These are phyloP conservation scores for Patella depressa DNA, from an alignment of 2,888 invertebrate genomes.

Conservation along the genomic window DNA sequence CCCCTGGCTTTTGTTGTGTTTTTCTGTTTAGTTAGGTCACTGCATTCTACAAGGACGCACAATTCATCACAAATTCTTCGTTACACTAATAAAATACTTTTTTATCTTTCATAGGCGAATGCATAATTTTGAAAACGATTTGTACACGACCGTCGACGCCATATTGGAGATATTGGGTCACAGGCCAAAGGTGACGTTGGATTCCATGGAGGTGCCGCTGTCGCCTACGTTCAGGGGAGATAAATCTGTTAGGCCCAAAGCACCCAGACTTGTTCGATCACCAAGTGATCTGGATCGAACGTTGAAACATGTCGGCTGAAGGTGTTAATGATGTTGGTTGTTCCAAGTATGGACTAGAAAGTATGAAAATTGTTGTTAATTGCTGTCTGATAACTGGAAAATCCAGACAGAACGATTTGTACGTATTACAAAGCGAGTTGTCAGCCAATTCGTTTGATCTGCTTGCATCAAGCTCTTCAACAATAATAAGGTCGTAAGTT, in stretches of 20 bases:
- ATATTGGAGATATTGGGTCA: conserved; percentile 67
- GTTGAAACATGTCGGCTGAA: conserved; percentile 42
- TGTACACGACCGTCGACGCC: conserved; percentile 67
- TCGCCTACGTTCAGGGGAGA: conserved; percentile 19
- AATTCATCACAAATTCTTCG: no score
- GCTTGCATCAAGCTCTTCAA: no score
- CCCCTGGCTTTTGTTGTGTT: no score
- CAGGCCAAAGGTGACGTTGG: conserved; percentile 52
- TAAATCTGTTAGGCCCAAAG: conserved; percentile 35
- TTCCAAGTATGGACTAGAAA: neutral
- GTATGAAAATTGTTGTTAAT: no score
- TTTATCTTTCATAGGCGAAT: conserved; percentile 57
- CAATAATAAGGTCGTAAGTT: no score
- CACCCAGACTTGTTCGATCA: conserved; percentile 48
- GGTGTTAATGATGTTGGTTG: neutral
- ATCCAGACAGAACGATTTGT: no score
- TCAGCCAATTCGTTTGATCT: no score
- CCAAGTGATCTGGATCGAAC: conserved; percentile 50
- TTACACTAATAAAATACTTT: no score
- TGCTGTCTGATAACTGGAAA: no score
- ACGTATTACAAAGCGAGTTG: no score
- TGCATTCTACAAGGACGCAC: no score
- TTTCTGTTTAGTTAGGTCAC: no score
- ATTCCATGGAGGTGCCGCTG: conserved; percentile 20
- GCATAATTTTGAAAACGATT: conserved; percentile 66